These are phyloP conservation scores for Dermolepida albohirtum DNA, from an alignment of 2,888 invertebrate species.

Conservation along the genomic window DNA sequence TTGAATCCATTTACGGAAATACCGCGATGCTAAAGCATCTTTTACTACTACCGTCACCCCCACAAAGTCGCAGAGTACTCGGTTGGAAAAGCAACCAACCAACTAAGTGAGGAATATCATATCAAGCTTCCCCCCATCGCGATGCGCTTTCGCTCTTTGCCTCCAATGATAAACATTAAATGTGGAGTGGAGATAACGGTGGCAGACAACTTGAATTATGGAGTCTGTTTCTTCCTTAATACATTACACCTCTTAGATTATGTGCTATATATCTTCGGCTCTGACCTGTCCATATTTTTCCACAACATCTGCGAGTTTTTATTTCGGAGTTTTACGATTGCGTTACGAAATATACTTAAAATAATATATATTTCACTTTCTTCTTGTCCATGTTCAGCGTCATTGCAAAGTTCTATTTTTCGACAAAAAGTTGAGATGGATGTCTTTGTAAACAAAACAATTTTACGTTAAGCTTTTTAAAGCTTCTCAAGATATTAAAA, in stretches of 20 bases:
- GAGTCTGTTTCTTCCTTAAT: constrained; percentile 30
- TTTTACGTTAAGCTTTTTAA: too few species aligned
- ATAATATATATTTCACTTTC: constrained; percentile 16
- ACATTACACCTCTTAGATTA: constrained; percentile 35
- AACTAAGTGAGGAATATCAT: neutral
- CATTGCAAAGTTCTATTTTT: neutral
- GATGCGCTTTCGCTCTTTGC: constrained; percentile 7
- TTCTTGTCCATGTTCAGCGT: neutral
- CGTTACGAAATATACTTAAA: constrained; percentile 6
- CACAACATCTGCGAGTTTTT: constrained; percentile 18
- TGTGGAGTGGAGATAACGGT: constrained; percentile 16
- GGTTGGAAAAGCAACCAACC: constrained; percentile 1
- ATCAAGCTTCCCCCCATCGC: neutral
- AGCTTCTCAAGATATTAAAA: too few species aligned
- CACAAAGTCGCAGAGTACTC: constrained; percentile 11
- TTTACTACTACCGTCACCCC: constrained; percentile 2
- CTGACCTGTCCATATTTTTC: constrained; percentile 25
- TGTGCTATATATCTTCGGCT: constrained; percentile 26
- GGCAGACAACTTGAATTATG: constrained; percentile 30
- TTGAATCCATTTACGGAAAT: constrained; percentile 20
- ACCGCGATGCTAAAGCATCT: constrained; percentile 15
- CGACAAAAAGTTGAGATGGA: too few species aligned
- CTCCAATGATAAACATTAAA: constrained; percentile 22
- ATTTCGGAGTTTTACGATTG: constrained; percentile 7
- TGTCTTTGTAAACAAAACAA: too few species aligned